Conservation (phyloP, 2,888 invertebrate species). For the Perizoma flavofasciatum region DNA sequence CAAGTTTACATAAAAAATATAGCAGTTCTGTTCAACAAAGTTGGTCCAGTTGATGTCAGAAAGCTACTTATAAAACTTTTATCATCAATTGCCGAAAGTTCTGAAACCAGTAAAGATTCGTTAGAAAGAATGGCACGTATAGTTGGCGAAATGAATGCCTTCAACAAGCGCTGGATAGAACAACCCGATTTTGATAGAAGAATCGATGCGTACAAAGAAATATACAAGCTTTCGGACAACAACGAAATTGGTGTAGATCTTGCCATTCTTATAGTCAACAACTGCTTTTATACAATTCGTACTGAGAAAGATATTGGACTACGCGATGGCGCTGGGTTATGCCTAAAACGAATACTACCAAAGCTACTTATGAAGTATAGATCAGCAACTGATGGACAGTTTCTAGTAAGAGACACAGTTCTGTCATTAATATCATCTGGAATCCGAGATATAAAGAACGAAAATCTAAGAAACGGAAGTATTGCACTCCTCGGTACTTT, state of each 20-base stretch:
- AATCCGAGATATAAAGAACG: constrained; percentile 87
- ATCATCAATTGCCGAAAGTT: constrained; percentile 81
- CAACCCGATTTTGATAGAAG: constrained; percentile 95
- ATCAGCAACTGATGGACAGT: constrained; percentile 84
- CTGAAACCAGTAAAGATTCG: constrained; percentile 61
- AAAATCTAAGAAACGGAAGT: constrained; percentile 90
- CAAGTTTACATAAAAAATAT: constrained; percentile 87
- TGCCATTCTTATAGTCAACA: constrained; percentile 90
- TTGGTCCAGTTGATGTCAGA: constrained; percentile 86
- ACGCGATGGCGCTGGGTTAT: constrained; percentile 89
- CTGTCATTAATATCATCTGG: constrained; percentile 88
- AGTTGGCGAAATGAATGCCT: constrained; percentile 91
- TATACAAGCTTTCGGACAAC: constrained; percentile 81
- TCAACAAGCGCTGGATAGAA: constrained; percentile 94
- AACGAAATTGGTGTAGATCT: constrained; percentile 85
- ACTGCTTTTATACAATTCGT: constrained; percentile 90
- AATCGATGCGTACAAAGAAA: constrained; percentile 89
- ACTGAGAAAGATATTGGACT: constrained; percentile 93
- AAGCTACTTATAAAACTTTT: constrained; percentile 87
- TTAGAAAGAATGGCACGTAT: constrained; percentile 81
- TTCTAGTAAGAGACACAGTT: constrained; percentile 89
- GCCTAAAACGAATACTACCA: constrained; percentile 88
- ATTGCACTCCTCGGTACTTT: constrained; percentile 91
- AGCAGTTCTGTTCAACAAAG: constrained; percentile 88
- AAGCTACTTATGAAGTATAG: constrained; percentile 84